A percentile compares a stretch with the other conserved stretches of the same genome.
Conservation (phyloP, 2,888 invertebrate species). For the Schizotus pectinicornis region DNA sequence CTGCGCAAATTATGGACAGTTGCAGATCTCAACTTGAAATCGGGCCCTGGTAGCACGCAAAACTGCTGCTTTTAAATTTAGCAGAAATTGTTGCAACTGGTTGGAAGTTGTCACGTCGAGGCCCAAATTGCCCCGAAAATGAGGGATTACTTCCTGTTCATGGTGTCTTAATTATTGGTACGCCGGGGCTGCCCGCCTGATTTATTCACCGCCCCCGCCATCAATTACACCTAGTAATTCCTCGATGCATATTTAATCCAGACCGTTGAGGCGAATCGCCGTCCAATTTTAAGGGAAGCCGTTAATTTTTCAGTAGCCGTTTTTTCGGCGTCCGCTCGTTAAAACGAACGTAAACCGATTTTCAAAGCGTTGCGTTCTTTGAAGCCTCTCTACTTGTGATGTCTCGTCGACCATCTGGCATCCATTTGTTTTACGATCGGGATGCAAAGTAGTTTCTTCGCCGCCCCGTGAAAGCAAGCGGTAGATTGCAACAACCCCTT, state of each 20-base stretch:
- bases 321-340: slow-evolving; percentile 20
- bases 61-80: too few species aligned
- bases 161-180: too few species aligned
- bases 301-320: slow-evolving; percentile 20
- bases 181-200: too few species aligned
- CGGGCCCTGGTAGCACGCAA: too few species aligned
- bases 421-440: slow-evolving; percentile 35
- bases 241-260: slow-evolving; percentile 23
- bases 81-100: too few species aligned
- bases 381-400: slow-evolving; percentile 27
- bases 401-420: slow-evolving; percentile 37
- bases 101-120: too few species aligned
- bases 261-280: slow-evolving; percentile 4
- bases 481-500: slow-evolving; percentile 30
- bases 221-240: slow-evolving; percentile 15
- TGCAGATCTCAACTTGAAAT: too few species aligned
- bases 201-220: background rate
- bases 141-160: too few species aligned
- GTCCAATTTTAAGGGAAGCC: slow-evolving; percentile 13
- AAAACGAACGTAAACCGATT: slow-evolving; percentile 19
- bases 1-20: too few species aligned
- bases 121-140: too few species aligned
- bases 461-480: slow-evolving; percentile 11
- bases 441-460: slow-evolving; percentile 27
- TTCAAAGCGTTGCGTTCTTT: slow-evolving; percentile 23